Base-by-base conservation (phyloP, 2,888 invertebrate genomes). In the Hirudinaria manillensis region DNA sequence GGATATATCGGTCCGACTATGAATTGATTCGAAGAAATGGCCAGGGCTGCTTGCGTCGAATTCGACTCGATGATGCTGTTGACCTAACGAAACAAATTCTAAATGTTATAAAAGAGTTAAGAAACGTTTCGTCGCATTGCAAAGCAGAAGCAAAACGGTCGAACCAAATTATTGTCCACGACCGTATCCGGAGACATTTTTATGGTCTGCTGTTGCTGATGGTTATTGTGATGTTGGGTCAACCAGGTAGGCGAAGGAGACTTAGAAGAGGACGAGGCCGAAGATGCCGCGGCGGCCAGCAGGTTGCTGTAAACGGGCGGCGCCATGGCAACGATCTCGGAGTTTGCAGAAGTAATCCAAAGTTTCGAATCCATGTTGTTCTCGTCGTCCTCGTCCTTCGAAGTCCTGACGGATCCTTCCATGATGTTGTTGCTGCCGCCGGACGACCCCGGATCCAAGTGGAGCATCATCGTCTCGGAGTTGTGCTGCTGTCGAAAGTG, bases 1-100 rank as follows among this genome's bases (percentile, higher is more conserved):
- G 73, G 55, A 29, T 73, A 73, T 16, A 73, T 36, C 21, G 73
- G 65, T 38, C 73, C 29, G 38, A 73, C 73, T 65, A 73, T n/a
- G 38, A 73, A 73, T 61, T 73, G 73, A 34, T 73, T 73, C 13
- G 65, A 27, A n/a, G 68, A 68, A 7, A 68, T 34, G 34, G 68
- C 68, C 32, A 68, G 68, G 10, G 68, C 36, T 6, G 68, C 68
- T n/a, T 29, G 68, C 7, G 68, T 34, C 6, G 68, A 68, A 36
- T 24, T 29, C 21, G 68, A 68, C 32, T 68, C 68, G n/a, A 68
- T 68, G 34, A 68, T 34, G 32, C 34, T 34, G 36, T 68, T 68
- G 61, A 61, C 61, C 61, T 61, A n/a, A 2, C 7, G 10, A 61
- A 29, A 61, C n/a, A 61, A 27, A 61, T 16, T 61, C 61, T 21